Evolutionary conservation across 30 jellyfish, hydroid and myxozoan genomes (phyloP).

Genomic region (Clytia hemisphaerica): DNA sequence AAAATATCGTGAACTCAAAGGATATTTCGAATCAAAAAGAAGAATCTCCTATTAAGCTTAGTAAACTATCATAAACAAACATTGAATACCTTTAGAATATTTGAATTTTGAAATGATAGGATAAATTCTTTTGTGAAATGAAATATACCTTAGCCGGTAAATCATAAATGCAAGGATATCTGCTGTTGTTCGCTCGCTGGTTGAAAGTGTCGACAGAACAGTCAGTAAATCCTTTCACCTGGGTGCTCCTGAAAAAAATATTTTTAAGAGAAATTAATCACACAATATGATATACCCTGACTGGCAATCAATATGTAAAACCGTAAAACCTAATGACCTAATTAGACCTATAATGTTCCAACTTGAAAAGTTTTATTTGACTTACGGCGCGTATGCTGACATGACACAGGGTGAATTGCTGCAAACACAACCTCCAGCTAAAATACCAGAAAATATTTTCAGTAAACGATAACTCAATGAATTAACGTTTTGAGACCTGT

Average conservation of each 20-base stretch:
- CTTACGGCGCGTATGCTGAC: slow-evolving; percentile 51
- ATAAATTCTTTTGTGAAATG: background rate
- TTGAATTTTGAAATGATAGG: too few species aligned
- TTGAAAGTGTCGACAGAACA: slow-evolving; percentile 45
- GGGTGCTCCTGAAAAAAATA: slow-evolving; percentile 26
- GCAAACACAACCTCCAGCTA: slow-evolving; percentile 41
- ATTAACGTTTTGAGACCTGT: too few species aligned
- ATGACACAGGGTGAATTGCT: slow-evolving; percentile 45
- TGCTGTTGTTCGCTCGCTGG: slow-evolving; percentile 35
- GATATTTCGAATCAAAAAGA: background rate
- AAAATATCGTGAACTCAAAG: background rate
- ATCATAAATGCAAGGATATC: slow-evolving; percentile 72
- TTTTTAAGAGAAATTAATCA: background rate
- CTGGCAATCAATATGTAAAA: background rate
- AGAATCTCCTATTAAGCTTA: too few species aligned
- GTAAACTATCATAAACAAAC: too few species aligned
- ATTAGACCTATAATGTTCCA: background rate
- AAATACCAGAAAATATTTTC: slow-evolving; percentile 14
- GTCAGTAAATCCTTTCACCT: slow-evolving; percentile 47
- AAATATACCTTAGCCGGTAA: slow-evolving; percentile 60
- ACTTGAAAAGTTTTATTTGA: background rate
- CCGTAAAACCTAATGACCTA: background rate
- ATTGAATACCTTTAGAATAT: too few species aligned
- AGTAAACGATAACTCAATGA: too few species aligned
- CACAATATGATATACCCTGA: background rate